Percentiles rank a stretch among this genome's conserved stretches.
Evolutionary conservation across 2,797 vertebrate species (phyloP).

Genomic region (Avahi laniger): DNA sequence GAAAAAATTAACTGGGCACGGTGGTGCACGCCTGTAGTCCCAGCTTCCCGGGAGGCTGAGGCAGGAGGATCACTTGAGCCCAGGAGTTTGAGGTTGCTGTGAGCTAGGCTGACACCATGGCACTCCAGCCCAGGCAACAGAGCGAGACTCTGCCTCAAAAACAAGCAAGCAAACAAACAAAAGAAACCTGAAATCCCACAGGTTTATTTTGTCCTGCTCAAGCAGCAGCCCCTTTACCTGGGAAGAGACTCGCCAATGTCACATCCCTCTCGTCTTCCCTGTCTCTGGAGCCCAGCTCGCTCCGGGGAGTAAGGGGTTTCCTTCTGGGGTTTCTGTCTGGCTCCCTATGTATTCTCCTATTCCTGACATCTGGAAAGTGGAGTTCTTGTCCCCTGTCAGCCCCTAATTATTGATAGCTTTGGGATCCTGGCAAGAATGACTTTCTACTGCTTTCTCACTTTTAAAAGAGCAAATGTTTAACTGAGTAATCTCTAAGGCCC

Average conservation of each 20-base stretch:
- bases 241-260: not conserved
- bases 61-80: too few relatives aligned
- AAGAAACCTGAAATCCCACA: not conserved
- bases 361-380: not conserved
- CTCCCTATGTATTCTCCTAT: not conserved
- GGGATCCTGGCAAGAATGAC: not conserved
- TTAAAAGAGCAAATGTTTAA: not conserved
- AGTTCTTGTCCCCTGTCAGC: not conserved
- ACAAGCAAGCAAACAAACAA: too few relatives aligned
- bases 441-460: not conserved
- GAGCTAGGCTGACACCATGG: too few relatives aligned
- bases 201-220: not conserved
- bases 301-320: not conserved
- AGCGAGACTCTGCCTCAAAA: too few relatives aligned
- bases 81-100: too few relatives aligned
- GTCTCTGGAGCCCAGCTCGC: not conserved
- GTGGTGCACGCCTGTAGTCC: too few relatives aligned
- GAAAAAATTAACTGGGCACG: too few relatives aligned
- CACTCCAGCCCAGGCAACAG: too few relatives aligned
- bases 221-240: not conserved
- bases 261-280: rapidly evolving
- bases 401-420: not conserved
- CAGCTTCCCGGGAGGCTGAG: too few relatives aligned
- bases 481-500: not conserved
- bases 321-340: not conserved